Evolutionary conservation across 2,113 vertebrate genomes (phyloP), one percentile per base, ranked within the genome.

Genomic region (Apteryx mantelli): DNA sequence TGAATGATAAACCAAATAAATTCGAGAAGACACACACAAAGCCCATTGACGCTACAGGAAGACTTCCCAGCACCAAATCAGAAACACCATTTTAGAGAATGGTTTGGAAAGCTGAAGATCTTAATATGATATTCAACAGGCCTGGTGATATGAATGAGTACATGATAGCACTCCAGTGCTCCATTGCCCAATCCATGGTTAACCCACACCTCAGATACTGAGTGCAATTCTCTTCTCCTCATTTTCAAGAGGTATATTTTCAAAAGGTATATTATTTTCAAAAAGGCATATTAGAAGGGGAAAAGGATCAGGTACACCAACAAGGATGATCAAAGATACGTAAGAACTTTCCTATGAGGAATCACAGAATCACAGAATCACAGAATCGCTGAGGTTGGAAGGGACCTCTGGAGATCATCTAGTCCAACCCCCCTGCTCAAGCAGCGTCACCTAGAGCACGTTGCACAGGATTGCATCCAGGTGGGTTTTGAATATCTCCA

Each of bases 1-100:
- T 70, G 44, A 60, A 22, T 21, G 7, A 34, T 25, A 90, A 78
- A 61, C 5, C 13, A 65, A 64, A 52, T 36, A 42, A 68, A 50
- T 34, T 78, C 22, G 60, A 79, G 28, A 3, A 17, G 8, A 13
- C 0, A 2, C 14, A 65, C 5, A 50, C 12, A 63, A 48, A 30
- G 10, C 0, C 2, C 8, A 38, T 14, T 65, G 12, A 63, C 38
- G 2, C 24, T 10, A 65, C 8, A 20, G 18, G 4, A 10, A n/a
- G 85, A 85, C 38, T 5, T 55, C 34, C 5, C 9, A 38, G 30
- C 18, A 53, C 13, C 38, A 56, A 65, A 70, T 13, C 20, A 66
- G 55, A 44, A 34, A 42, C 48, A 8, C 14, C 9, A 16, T 17
- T 9, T 17, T 11, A 82, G 7, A 52, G 4, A 75, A 52, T 4